A percentile compares a stretch with the other conserved stretches of the same genome.
phyloP scores from a whole-genome alignment of 1,140 invertebrate species.

The Drosophila miranda region DNA sequence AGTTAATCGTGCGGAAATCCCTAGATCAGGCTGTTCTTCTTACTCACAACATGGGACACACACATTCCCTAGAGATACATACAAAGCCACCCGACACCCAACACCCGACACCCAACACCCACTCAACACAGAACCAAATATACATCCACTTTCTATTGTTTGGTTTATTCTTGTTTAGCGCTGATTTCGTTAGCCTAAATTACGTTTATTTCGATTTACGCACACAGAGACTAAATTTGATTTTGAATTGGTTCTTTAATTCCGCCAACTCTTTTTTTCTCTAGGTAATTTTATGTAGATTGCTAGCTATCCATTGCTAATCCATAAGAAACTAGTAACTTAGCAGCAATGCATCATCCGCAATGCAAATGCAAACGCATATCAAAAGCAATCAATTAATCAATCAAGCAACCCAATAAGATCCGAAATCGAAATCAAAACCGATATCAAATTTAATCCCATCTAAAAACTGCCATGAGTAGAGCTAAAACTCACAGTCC shows the following conservation, averaged over 20 bases:
- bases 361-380: conserved; percentile 30
- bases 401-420: conserved; percentile 63
- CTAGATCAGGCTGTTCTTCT: background rate
- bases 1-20: conserved; percentile 82
- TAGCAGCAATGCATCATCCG: conserved; percentile 58
- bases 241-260: conserved; percentile 61
- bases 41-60: conserved; percentile 25
- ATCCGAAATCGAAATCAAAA: conserved; percentile 54
- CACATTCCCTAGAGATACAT: conserved; percentile 26
- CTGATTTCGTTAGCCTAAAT: conserved; percentile 26
- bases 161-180: conserved; percentile 30
- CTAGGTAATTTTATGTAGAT: conserved; percentile 82
- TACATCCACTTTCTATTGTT: conserved; percentile 23
- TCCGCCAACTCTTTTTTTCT: conserved; percentile 68
- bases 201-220: conserved; percentile 36
- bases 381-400: conserved; percentile 52
- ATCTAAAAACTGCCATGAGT: conserved; percentile 52
- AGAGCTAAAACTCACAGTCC: conserved; percentile 61
- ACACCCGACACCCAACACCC: conserved; percentile 1
- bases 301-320: conserved; percentile 60
- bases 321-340: conserved; percentile 66
- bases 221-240: conserved; percentile 52
- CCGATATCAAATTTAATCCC: conserved; percentile 54
- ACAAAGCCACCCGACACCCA: conserved; percentile 16
- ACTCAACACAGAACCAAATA: conserved; percentile 17